Base-by-base conservation (phyloP, 2,888 invertebrate species). In the Gonocerus acuteangulatus region DNA sequence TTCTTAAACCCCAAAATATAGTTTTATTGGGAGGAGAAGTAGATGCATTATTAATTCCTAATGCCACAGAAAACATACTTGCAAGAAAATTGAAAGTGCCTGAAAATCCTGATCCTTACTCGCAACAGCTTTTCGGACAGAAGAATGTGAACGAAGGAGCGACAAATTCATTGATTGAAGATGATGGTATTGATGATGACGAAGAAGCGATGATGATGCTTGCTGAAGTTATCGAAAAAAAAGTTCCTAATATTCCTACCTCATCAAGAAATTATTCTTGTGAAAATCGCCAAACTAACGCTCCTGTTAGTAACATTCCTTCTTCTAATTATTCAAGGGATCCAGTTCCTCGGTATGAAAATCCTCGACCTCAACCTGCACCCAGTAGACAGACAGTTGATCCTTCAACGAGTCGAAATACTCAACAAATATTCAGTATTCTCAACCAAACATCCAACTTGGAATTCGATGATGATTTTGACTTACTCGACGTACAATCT, bases 1-100 rank as follows among this genome's bases (percentile, higher is more conserved):
- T 79, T 68, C 71, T 79, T 66, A 71, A 75, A 61, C 72, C 70
- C n/a, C 65, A 67, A 9, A 73, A 76, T 56, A 67, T 78, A 1
- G 70, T 70, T 39, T 62, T 78, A 18, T 67, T 79, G 9, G 79
- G 79, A 1, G 80, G 80, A 19, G 77, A 77, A 68, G 76, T 78
- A 7, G 78, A 78, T 54, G 67, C 69, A 22, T 65, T 74, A 2
- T 54, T 70, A 7, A 65, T 70, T 7, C 44, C 65, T n/a, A 74
- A 74, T 67, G 70, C 72, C n/a, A 59, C 69, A 9, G 73, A 73
- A 67, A 73, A 72, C 61, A 56, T 73, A 15, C 62, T 75, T 13
- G 69, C 71, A 7, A 67, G 69, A 66, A 61, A 65, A 19, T 61
- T 74, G 71, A 72, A 69, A 69, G 69, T 69, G 15, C 63, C 62